Base-by-base conservation (phyloP, 1,140 invertebrate species). In the Zaprionus lachaisei region DNA sequence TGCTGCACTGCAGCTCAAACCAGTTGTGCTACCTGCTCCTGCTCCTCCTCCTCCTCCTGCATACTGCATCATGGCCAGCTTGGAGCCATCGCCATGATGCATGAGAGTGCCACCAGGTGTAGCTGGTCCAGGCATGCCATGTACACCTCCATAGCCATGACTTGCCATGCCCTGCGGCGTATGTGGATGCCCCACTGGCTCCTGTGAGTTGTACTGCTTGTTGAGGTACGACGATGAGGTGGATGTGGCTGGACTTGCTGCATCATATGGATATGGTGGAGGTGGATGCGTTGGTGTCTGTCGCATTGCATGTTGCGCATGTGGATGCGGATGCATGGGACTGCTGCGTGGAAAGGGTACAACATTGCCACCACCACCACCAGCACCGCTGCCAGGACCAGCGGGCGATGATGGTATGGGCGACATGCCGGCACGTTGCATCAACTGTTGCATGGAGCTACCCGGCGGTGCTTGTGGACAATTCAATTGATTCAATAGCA, bases 181-280 rank as follows among this genome's bases (percentile, higher is more conserved):
- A n/a, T 81, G 87, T 15, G 81, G 76, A 47, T 47, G 41, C 2
- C 41, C 41, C 5, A 74, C 51, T 12, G 77, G 68, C 77, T 96
- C 96, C 57, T 96, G 95, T 31, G 96, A 96, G 79, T 96, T 95
- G 68, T 96, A 93, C 90, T 96, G 96, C 92, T 96, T 97, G 81
- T 96, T 97, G 47, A 96, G 93, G 93, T 97, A 97, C 12, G 96
- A 97, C 12, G 96, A 97, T 5, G 96, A 89, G 15, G 85, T 96
- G 5, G 96, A 96, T 4, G 95, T 96, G 22, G 96, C 96, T 12
- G 96, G 96, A 84, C 95, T 96, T 47, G 95, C 94, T 6, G 92
- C 86, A 80, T 96, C 96, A 71, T 97, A 95, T 11, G 95, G 95
- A 58, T 95, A 95, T n/a, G 95, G 95, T 4, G 94, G 95, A n/a